Percentiles rank a stretch among this genome's conserved stretches.
Evolutionary conservation across 2,888 invertebrate genomes (phyloP).

Genomic region (Disparrhopalites patrizii): DNA sequence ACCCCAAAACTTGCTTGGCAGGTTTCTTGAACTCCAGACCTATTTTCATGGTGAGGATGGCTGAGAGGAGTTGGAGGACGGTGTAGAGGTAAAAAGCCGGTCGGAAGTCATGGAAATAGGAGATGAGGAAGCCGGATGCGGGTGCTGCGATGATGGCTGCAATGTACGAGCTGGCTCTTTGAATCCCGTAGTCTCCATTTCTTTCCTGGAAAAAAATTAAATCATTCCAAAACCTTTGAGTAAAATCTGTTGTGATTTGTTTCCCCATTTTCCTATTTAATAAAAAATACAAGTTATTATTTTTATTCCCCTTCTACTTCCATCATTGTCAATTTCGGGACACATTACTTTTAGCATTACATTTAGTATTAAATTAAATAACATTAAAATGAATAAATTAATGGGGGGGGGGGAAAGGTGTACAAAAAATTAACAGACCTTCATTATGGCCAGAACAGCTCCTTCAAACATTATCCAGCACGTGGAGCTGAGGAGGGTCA

Average conservation of each 20-base stretch:
- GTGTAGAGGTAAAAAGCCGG: constrained; percentile 74
- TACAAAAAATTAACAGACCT: background rate
- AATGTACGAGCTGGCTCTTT: constrained; percentile 67
- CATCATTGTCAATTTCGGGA: too few relatives aligned
- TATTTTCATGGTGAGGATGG: constrained; percentile 65
- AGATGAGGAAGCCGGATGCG: constrained; percentile 66
- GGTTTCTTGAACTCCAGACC: constrained; percentile 72
- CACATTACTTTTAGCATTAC: too few relatives aligned
- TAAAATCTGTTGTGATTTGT: background rate
- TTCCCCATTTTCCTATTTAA: background rate
- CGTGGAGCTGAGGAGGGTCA: background rate
- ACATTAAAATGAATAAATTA: too few relatives aligned
- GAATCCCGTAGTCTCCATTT: constrained; percentile 69
- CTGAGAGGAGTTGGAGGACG: constrained; percentile 64
- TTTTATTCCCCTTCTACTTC: too few relatives aligned
- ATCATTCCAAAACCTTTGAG: background rate
- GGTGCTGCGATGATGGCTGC: constrained; percentile 78
- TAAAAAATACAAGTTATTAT: too few relatives aligned
- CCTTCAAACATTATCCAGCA: constrained; percentile 29
- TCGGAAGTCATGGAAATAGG: constrained; percentile 53
- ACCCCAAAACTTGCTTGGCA: constrained; percentile 64
- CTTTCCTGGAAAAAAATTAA: constrained; percentile 9
- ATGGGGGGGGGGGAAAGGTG: background rate
- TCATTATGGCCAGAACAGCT: constrained; percentile 21
- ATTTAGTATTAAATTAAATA: background rate